Evolutionary conservation across 2,888 invertebrate genomes (phyloP).

Genomic region (Cancer borealis): DNA sequence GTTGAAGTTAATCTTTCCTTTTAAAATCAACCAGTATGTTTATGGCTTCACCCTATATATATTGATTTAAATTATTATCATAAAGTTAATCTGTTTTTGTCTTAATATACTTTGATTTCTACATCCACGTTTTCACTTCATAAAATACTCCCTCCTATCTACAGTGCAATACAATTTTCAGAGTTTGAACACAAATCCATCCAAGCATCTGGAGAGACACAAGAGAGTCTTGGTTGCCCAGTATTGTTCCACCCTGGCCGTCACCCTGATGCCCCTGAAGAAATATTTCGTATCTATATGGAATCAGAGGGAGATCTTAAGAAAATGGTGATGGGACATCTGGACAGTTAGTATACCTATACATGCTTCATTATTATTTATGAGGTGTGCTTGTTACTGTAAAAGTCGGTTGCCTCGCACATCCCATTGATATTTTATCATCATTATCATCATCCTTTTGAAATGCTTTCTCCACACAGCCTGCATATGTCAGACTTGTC

Average conservation of each 20-base stretch:
- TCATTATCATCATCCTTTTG: too few relatives aligned
- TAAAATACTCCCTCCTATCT: too few relatives aligned
- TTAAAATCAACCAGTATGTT: too few relatives aligned
- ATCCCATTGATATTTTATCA: too few relatives aligned
- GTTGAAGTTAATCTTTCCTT: too few relatives aligned
- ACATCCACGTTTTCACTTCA: background rate
- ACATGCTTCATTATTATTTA: background rate
- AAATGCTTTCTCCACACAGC: too few relatives aligned
- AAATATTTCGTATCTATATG: conserved; percentile 87
- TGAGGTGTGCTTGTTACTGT: too few relatives aligned
- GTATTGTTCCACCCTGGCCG: conserved; percentile 92
- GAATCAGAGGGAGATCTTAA: conserved; percentile 88
- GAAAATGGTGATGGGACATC: conserved; percentile 90
- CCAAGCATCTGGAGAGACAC: conserved; percentile 86
- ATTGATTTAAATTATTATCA: too few relatives aligned
- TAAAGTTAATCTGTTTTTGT: too few relatives aligned
- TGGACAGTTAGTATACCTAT: conserved; percentile 85
- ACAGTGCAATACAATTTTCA: conserved; percentile 38
- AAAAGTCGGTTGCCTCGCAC: too few relatives aligned
- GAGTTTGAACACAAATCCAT: conserved; percentile 81
- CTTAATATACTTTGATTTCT: background rate
- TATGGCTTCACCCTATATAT: background rate
- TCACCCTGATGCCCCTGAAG: conserved; percentile 86
- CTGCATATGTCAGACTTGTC: too few relatives aligned
- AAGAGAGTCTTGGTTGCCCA: conserved; percentile 85